Percentiles rank a stretch among this genome's conserved stretches.
Conservation (phyloP, 2,888 invertebrate species). For the Morinoia aosen region DNA sequence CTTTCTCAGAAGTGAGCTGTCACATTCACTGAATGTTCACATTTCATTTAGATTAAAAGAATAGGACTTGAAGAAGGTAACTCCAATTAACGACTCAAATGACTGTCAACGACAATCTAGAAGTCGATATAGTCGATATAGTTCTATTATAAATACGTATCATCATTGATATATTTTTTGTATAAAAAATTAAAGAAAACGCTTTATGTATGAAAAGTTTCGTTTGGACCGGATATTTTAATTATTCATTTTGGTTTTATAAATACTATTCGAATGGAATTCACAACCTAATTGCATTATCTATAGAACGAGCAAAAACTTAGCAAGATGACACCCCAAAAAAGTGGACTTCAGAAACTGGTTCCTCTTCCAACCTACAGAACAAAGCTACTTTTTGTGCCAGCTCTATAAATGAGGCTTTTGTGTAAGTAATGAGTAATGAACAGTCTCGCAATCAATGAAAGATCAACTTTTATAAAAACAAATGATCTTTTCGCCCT, state of each 20-base stretch:
- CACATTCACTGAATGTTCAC: no score
- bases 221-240: not conserved
- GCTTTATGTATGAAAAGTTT: not conserved
- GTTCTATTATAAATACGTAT: not conserved
- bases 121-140: not conserved
- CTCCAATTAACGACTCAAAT: no score
- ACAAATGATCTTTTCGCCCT: not conserved
- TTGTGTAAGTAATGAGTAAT: not conserved
- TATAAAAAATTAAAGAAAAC: not conserved
- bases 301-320: not conserved
- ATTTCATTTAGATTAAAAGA: no score
- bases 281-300: not conserved
- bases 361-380: not conserved
- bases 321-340: constrained; percentile 19
- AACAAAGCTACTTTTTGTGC: not conserved
- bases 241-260: not conserved
- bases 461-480: not conserved
- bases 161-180: not conserved
- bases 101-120: no score
- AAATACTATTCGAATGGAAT: not conserved
- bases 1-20: no score
- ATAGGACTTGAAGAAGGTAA: no score
- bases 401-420: not conserved
- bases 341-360: constrained; percentile 13
- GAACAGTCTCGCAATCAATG: not conserved